Evolutionary conservation across 2,797 vertebrate species (phyloP).

Genomic region (Syndactyla subalaris): DNA sequence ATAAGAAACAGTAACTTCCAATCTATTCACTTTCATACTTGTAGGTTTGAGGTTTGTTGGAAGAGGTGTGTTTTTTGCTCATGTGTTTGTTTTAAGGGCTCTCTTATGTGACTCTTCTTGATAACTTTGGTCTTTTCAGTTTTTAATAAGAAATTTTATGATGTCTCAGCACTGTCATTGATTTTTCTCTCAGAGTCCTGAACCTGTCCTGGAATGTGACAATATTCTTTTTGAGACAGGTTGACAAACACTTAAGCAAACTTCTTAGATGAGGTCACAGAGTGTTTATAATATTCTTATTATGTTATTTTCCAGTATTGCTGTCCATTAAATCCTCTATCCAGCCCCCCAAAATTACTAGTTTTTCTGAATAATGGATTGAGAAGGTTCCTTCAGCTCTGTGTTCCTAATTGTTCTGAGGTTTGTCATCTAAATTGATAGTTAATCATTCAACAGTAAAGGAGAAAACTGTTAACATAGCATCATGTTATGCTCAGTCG

Average conservation of each 20-base stretch:
- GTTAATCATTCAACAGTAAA: not conserved
- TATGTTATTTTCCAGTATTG: not conserved
- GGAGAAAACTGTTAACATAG: not conserved
- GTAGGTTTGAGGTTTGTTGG: not conserved
- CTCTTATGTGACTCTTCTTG: not conserved
- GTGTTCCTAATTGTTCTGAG: not conserved
- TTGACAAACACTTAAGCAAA: not conserved
- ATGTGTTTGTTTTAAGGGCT: not conserved
- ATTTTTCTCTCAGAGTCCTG: not conserved
- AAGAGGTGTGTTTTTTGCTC: fast-evolving
- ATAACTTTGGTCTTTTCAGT: not conserved
- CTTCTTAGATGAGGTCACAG: not conserved
- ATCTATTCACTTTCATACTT: not conserved
- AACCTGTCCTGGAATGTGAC: not conserved
- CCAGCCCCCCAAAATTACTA: fast-evolving
- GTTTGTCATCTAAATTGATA: not conserved
- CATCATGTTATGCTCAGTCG: not conserved
- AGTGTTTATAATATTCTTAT: not conserved
- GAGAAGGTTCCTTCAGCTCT: not conserved
- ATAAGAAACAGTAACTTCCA: not conserved
- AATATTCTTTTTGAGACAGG: not conserved
- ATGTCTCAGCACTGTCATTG: not conserved
- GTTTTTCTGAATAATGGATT: not conserved
- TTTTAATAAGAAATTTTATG: not conserved
- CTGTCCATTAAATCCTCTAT: not conserved